These are phyloP conservation scores for Pseudomyrmex gracilis DNA, from an alignment of 1,140 invertebrate species.

Conservation along the genomic window DNA sequence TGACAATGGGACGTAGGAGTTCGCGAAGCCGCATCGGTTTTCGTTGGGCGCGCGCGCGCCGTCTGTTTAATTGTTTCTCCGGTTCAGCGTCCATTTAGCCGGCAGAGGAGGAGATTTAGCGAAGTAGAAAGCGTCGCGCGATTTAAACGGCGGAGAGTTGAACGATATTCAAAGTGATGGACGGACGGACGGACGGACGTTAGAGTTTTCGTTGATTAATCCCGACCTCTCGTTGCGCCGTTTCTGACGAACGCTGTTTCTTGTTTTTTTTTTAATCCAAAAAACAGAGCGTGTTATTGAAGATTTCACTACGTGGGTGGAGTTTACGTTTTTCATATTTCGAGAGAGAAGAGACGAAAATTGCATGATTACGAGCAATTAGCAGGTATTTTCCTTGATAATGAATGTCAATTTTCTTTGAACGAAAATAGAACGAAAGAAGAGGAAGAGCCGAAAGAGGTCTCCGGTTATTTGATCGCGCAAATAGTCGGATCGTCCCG, in stretches of 20 bases:
- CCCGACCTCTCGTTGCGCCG: too few species aligned
- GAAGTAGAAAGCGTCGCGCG: background rate
- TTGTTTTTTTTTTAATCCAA: too few species aligned
- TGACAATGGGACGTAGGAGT: slow-evolving; percentile 39
- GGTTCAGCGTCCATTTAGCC: slow-evolving; percentile 30
- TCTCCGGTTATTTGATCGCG: slow-evolving; percentile 5
- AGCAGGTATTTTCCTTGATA: background rate
- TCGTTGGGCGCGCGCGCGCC: slow-evolving; percentile 8
- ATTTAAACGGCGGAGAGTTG: background rate
- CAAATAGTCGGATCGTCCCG: slow-evolving; percentile 14
- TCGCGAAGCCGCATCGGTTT: slow-evolving; percentile 52
- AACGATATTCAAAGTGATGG: too few species aligned
- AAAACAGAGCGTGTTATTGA: too few species aligned
- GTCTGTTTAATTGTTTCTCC: slow-evolving; percentile 50
- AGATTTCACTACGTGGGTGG: too few species aligned
- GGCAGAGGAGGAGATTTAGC: background rate
- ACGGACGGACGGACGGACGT: too few species aligned
- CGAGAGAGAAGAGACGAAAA: background rate
- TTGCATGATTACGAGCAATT: background rate
- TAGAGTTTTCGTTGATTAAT: too few species aligned
- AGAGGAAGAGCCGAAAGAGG: slow-evolving; percentile 6
- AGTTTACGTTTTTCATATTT: background rate
- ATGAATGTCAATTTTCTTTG: background rate
- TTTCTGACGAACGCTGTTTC: too few species aligned
- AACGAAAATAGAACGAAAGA: background rate